These are phyloP conservation scores for Syrrhaptes paradoxus DNA, from an alignment of 2,113 vertebrate genomes.

Conservation along the genomic window DNA sequence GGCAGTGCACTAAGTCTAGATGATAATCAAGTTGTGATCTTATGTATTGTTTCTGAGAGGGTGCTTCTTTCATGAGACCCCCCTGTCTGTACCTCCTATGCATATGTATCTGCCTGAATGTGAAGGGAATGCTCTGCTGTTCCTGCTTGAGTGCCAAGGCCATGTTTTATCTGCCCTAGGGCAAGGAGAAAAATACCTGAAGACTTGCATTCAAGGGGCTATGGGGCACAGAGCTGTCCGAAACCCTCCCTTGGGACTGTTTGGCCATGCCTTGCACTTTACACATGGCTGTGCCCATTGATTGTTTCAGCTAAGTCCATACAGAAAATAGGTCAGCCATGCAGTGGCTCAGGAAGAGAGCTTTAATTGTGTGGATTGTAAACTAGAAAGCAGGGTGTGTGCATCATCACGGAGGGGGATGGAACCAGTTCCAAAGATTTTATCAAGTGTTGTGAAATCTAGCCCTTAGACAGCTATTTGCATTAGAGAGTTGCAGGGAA, in stretches of 20 bases:
- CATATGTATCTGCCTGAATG: background rate
- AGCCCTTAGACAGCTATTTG: background rate
- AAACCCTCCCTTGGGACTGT: background rate
- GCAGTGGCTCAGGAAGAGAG: constrained; percentile 7
- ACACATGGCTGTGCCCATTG: constrained; percentile 13
- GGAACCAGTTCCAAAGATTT: constrained; percentile 7
- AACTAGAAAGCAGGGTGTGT: constrained; percentile 3
- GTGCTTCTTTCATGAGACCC: background rate
- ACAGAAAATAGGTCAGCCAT: constrained; percentile 49
- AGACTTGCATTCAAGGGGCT: background rate
- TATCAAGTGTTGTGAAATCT: background rate
- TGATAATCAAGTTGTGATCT: background rate
- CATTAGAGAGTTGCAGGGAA: background rate
- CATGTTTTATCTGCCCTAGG: background rate
- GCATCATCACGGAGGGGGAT: background rate
- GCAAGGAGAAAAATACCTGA: background rate
- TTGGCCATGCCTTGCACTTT: background rate
- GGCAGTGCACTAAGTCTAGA: background rate
- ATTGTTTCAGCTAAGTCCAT: constrained; percentile 1
- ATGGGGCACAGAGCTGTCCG: background rate
- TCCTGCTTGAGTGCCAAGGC: background rate
- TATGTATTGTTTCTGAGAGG: background rate
- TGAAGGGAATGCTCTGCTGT: background rate
- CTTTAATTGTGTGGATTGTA: background rate
- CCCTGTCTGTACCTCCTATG: background rate